Conservation (phyloP, 1,140 invertebrate species). For the Chelonus insularis region DNA sequence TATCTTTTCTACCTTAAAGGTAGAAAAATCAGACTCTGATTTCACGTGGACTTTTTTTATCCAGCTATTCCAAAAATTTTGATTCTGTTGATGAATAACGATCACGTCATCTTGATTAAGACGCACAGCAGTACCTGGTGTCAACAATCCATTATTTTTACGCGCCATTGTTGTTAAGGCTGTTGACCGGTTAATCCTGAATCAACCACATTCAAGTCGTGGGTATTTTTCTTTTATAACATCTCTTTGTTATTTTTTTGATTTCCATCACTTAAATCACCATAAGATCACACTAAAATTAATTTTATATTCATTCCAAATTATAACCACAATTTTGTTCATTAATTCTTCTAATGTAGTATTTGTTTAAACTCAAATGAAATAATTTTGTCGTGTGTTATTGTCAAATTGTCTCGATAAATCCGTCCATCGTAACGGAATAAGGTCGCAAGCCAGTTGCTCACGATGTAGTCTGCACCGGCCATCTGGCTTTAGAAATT, state of each 20-base stretch:
- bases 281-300: too few species aligned
- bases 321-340: too few species aligned
- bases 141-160: slow-evolving; percentile 29
- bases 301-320: too few species aligned
- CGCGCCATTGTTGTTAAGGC: slow-evolving; percentile 22
- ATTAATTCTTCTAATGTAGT: too few species aligned
- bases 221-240: neutral
- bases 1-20: slow-evolving; percentile 46
- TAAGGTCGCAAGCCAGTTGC: slow-evolving; percentile 3
- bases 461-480: slow-evolving; percentile 34
- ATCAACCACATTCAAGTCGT: neutral
- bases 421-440: neutral
- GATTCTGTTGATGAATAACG: slow-evolving; percentile 1
- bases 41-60: slow-evolving; percentile 49
- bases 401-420: neutral
- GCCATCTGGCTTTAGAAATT: slow-evolving; percentile 48
- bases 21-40: slow-evolving; percentile 46
- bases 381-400: too few species aligned
- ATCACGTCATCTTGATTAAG: slow-evolving; percentile 26
- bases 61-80: slow-evolving; percentile 41
- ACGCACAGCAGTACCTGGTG: slow-evolving; percentile 35
- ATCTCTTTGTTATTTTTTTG: too few species aligned
- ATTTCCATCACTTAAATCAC: neutral
- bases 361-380: too few species aligned
- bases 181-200: slow-evolving; percentile 4